Evolutionary conservation across 92 coral and sea anemone species (phyloP).

Genomic region (Metridium senile): DNA sequence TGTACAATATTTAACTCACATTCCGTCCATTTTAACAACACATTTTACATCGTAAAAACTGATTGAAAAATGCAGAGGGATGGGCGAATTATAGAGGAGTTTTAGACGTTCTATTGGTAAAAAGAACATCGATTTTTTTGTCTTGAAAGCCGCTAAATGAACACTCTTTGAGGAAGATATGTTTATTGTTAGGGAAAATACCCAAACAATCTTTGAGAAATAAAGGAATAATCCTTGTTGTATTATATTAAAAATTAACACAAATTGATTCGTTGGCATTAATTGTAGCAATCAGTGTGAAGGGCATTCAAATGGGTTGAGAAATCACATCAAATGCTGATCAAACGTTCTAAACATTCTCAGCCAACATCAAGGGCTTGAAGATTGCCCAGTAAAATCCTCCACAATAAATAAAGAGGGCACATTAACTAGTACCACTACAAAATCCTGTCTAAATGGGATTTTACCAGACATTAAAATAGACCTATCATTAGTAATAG

Average conservation of each 20-base stretch:
- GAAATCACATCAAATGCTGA: not conserved
- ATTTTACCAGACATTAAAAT: not conserved
- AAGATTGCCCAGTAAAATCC: conserved; percentile 11
- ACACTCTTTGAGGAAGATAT: not conserved
- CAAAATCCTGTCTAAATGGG: not conserved
- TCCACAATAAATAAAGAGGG: conserved; percentile 11
- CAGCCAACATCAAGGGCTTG: conserved; percentile 8
- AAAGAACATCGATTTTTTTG: not conserved
- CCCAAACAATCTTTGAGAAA: not conserved
- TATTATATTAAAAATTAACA: too few relatives aligned
- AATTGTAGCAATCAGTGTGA: not conserved
- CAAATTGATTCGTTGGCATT: not conserved
- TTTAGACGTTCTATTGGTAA: not conserved
- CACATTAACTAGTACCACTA: not conserved
- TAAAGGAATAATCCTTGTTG: not conserved
- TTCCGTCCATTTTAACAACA: not conserved
- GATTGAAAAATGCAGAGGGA: not conserved
- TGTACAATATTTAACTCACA: not conserved
- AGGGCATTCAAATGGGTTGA: conserved; percentile 1
- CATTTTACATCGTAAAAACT: not conserved
- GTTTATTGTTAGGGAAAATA: not conserved
- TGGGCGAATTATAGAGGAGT: not conserved
- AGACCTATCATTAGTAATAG: not conserved
- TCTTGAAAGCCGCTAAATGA: not conserved
- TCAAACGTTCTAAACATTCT: not conserved